These are phyloP conservation scores for Tridacna crocea DNA, from an alignment of 2,888 invertebrate species.

Conservation along the genomic window DNA sequence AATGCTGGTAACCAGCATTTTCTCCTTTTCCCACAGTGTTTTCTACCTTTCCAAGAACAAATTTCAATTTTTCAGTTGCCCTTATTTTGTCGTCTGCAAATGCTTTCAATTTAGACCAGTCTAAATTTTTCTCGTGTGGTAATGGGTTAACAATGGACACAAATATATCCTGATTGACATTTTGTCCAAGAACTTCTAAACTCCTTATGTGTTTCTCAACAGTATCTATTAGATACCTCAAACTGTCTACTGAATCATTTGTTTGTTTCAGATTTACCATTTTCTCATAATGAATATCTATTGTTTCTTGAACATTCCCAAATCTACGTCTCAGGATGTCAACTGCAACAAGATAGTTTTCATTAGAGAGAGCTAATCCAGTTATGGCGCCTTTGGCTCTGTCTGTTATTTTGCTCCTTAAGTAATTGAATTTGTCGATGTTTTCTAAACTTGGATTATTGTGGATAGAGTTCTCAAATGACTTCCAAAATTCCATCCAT, in stretches of 20 bases:
- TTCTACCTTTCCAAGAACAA: no score
- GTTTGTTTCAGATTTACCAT: slow-evolving; percentile 31
- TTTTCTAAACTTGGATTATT: slow-evolving; percentile 12
- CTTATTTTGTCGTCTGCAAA: no score
- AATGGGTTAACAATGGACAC: not conserved
- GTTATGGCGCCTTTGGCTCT: slow-evolving; percentile 32
- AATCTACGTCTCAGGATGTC: slow-evolving; percentile 31
- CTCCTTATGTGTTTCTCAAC: slow-evolving; percentile 29
- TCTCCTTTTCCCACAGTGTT: no score
- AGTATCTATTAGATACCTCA: slow-evolving; percentile 25
- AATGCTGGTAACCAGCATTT: not conserved
- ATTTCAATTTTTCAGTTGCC: no score
- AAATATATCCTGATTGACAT: slow-evolving; percentile 33
- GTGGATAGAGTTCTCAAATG: slow-evolving; percentile 14
- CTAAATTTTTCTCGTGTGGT: no score
- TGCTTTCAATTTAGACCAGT: no score
- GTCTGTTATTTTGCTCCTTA: slow-evolving; percentile 36
- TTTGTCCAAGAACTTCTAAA: slow-evolving; percentile 31
- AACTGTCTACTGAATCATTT: slow-evolving; percentile 29
- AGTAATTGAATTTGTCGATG: slow-evolving; percentile 25
- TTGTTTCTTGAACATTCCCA: slow-evolving; percentile 34
- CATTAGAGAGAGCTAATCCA: slow-evolving; percentile 41
- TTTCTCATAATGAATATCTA: slow-evolving; percentile 39
- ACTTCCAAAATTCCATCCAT: slow-evolving; percentile 32
- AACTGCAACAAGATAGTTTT: slow-evolving; percentile 36